Percentiles rank a stretch among this genome's conserved stretches.
phyloP scores from a whole-genome alignment of 2,797 vertebrate genomes.

The Craterocephalus amniculus region DNA sequence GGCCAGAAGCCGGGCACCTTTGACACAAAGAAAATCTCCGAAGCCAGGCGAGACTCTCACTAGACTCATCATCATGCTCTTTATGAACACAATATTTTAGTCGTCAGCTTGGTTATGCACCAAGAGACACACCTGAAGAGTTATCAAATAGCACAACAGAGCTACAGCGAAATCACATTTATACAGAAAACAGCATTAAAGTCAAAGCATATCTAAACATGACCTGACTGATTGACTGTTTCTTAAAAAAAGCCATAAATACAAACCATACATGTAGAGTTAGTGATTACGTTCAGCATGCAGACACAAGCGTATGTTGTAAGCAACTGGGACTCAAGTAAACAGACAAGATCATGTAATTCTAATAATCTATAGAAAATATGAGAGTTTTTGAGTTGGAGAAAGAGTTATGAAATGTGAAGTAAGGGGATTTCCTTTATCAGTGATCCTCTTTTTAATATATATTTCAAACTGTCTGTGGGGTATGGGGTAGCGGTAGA shows the following conservation, averaged over 20 bases:
- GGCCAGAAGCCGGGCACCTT: conserved; percentile 43
- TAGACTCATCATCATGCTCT: conserved; percentile 66
- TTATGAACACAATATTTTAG: conserved; percentile 67
- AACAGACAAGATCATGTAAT: not conserved
- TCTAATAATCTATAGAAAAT: not conserved
- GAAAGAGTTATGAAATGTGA: not conserved
- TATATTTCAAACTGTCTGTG: conserved; percentile 34
- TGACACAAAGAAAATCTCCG: conserved; percentile 47
- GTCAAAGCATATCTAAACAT: conserved; percentile 26
- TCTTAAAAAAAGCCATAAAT: not conserved
- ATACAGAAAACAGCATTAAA: conserved; percentile 26
- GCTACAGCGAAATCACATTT: conserved; percentile 44
- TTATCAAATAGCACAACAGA: conserved; percentile 62
- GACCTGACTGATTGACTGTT: not conserved
- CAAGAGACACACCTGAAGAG: conserved; percentile 57
- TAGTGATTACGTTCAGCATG: conserved; percentile 33
- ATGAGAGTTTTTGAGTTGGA: not conserved
- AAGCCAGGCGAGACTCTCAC: conserved; percentile 56
- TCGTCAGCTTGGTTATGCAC: conserved; percentile 72
- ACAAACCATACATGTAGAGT: conserved; percentile 14
- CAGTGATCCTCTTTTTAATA: conserved; percentile 5
- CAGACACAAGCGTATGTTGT: conserved; percentile 36
- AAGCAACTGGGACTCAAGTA: not conserved
- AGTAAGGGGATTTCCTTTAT: not conserved
- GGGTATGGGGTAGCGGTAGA: conserved; percentile 6